Evolutionary conservation across 2,888 invertebrate genomes (phyloP).

Genomic region (Aquatica leii): DNA sequence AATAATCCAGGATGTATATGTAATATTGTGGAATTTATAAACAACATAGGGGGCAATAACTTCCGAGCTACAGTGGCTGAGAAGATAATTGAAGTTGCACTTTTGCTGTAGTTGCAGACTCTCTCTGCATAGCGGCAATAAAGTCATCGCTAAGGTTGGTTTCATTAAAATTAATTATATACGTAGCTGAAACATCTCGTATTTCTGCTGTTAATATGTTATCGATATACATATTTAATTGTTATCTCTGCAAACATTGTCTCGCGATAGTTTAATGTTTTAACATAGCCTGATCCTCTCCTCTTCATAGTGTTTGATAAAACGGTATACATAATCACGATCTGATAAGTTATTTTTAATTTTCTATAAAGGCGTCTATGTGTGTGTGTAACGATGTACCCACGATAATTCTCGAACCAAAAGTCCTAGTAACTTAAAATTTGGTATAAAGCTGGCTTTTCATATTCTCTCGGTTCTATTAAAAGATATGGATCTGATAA

Average conservation of each 20-base stretch:
- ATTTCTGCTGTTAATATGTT: not conserved
- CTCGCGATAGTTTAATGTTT: not conserved
- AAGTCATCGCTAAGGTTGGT: too few relatives aligned
- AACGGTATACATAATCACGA: not conserved
- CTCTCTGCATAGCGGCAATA: too few relatives aligned
- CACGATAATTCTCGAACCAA: too few relatives aligned
- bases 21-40: not conserved
- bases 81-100: not conserved
- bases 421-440: too few relatives aligned
- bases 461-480: too few relatives aligned
- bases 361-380: too few relatives aligned
- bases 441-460: too few relatives aligned
- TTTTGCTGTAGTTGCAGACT: constrained; percentile 1
- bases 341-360: not conserved
- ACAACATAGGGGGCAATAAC: not conserved
- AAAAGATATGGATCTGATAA: too few relatives aligned
- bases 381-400: too few relatives aligned
- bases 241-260: not conserved
- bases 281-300: not conserved
- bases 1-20: not conserved
- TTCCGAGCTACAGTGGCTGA: not conserved
- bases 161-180: constrained; percentile 3
- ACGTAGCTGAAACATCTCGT: not conserved
- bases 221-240: not conserved
- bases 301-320: not conserved